These are phyloP conservation scores for Typhlichthys subterraneus DNA, from an alignment of 2,797 vertebrate genomes.

Conservation along the genomic window DNA sequence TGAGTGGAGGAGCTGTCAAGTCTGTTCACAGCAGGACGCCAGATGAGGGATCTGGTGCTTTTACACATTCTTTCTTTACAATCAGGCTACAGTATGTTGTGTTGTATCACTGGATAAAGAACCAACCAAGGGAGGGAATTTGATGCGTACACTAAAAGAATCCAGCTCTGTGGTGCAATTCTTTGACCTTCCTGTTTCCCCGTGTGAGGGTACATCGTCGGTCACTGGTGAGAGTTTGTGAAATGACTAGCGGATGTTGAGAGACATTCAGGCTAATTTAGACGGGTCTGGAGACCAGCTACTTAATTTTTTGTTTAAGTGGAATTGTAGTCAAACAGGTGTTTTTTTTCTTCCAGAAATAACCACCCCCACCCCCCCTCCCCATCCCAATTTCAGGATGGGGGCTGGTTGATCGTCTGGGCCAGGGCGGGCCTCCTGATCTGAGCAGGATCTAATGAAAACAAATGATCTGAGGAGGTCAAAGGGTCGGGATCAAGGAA, in stretches of 20 bases:
- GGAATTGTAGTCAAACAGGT: conserved; percentile 27
- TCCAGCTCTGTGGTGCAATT: conserved; percentile 2
- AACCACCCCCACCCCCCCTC: conserved; percentile 3
- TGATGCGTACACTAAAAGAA: not conserved
- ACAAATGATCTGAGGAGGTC: conserved; percentile 78
- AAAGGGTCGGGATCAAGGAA: conserved; percentile 79
- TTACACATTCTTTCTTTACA: conserved; percentile 1
- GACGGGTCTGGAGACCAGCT: conserved; percentile 54
- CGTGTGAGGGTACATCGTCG: conserved; percentile 13
- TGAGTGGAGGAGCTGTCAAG: conserved; percentile 18
- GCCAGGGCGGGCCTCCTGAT: conserved; percentile 53
- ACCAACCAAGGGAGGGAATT: no score
- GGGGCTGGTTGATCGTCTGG: conserved; percentile 49
- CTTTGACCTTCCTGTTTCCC: conserved; percentile 30
- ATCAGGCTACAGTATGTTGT: not conserved
- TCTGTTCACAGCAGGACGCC: conserved; percentile 51
- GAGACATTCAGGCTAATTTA: conserved; percentile 65
- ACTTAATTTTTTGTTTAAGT: conserved; percentile 36
- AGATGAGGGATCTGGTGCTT: conserved; percentile 15
- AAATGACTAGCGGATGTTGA: conserved; percentile 56
- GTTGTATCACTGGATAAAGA: conserved; percentile 15
- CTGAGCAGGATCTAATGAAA: conserved; percentile 78
- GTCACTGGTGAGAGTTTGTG: conserved; percentile 36
- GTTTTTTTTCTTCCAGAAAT: conserved; percentile 55
- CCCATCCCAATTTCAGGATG: no score